phyloP scores from a whole-genome alignment of 1,140 invertebrate genomes.

The Nixonia krombeini region DNA sequence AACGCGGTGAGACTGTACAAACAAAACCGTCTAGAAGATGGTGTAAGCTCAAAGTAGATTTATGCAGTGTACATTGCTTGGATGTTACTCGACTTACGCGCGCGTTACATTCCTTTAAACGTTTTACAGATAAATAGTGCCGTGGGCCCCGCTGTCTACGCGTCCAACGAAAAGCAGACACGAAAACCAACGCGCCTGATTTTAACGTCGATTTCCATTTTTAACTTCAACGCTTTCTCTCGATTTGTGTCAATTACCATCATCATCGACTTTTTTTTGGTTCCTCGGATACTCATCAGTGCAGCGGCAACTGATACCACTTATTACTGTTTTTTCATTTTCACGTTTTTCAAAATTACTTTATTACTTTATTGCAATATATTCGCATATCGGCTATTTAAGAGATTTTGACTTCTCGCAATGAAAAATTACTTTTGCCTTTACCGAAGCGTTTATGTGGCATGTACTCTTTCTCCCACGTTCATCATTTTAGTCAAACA shows the following conservation, averaged over 20 bases:
- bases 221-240: slow-evolving; percentile 19
- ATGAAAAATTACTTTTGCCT: slow-evolving; percentile 31
- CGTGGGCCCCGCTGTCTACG: slow-evolving; percentile 56
- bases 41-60: too few species aligned
- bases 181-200: slow-evolving; percentile 26
- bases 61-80: not conserved
- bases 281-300: slow-evolving; percentile 48
- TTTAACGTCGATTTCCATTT: slow-evolving; percentile 17
- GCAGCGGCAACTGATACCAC: slow-evolving; percentile 46
- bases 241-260: slow-evolving; percentile 10
- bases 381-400: slow-evolving; percentile 4
- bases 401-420: slow-evolving; percentile 26
- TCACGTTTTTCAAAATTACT: slow-evolving; percentile 14
- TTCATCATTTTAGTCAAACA: not conserved
- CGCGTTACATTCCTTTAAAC: slow-evolving; percentile 4
- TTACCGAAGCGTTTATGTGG: slow-evolving; percentile 29
- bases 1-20: not conserved
- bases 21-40: not conserved
- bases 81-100: not conserved
- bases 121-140: slow-evolving; percentile 48
- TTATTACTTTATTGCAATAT: slow-evolving; percentile 9
- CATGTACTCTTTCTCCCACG: slow-evolving; percentile 20
- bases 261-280: slow-evolving; percentile 19
- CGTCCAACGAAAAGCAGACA: slow-evolving; percentile 48
- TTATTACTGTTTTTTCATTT: slow-evolving; percentile 6